Evolutionary conservation across 2,113 vertebrate species (phyloP).

Genomic region (Lota lota): DNA sequence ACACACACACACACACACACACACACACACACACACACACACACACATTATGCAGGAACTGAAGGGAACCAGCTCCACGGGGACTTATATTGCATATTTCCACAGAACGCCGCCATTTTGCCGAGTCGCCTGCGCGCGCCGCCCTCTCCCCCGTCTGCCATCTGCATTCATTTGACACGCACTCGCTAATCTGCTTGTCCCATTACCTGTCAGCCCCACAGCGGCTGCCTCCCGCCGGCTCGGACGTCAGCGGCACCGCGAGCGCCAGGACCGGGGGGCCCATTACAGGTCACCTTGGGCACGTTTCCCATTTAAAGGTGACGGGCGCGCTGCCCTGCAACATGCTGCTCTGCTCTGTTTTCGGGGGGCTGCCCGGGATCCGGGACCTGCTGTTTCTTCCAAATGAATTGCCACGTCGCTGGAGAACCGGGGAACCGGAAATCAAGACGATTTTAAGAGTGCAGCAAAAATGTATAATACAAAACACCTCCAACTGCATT

Average conservation of each 20-base stretch:
- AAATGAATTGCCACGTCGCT: constrained; percentile 30
- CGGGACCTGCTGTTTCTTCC: constrained; percentile 48
- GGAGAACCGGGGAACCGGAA: background rate
- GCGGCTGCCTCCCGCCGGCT: constrained; percentile 52
- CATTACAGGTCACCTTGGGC: constrained; percentile 69
- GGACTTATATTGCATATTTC: constrained; percentile 47
- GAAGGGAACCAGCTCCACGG: constrained; percentile 37
- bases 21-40: background rate
- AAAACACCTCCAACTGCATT: constrained; percentile 21
- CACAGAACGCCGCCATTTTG: constrained; percentile 9
- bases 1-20: background rate
- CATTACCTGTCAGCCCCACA: constrained; percentile 51
- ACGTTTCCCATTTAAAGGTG: constrained; percentile 64
- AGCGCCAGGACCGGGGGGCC: constrained; percentile 37
- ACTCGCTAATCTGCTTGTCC: constrained; percentile 60
- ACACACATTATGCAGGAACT: background rate
- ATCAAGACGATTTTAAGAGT: constrained; percentile 30
- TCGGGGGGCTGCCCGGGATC: constrained; percentile 24
- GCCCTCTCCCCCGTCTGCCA: constrained; percentile 47
- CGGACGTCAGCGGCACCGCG: constrained; percentile 48
- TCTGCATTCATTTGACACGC: constrained; percentile 72
- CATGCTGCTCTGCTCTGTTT: constrained; percentile 35
- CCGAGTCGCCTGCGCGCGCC: background rate
- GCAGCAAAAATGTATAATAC: constrained; percentile 7
- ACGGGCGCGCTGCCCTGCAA: constrained; percentile 57